Evolutionary conservation across 2,888 invertebrate species (phyloP), one percentile per base, ranked within the genome.

Genomic region (Oegoconia quadripuncta): DNA sequence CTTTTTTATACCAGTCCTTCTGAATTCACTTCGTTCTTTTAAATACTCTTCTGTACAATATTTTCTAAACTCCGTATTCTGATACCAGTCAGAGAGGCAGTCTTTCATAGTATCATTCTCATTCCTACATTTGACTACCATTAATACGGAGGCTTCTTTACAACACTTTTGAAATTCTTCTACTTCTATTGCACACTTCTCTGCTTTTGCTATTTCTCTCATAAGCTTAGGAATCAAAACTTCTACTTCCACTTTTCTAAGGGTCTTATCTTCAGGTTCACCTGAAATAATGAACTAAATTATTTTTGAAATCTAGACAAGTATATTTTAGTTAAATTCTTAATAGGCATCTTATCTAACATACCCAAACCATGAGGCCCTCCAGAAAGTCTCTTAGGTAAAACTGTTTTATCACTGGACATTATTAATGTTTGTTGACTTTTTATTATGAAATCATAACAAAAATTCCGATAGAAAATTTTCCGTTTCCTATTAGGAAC

Each of bases 191-290:
- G 66, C 44, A 74, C 98, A 98, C 73, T 96, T 95, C 59, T 94
- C 93, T 9, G 63, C 67, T 70, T 92, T 94, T 0, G 97, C 94
- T 55, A 91, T 92, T 15, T 95, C 95, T 51, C 97, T 90, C 89
- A 98, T 93, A 60, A 94, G 91, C 76, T 97, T 95, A 0, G 97
- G 95, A 67, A 99, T 94, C 50, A 97, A 70, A 12, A 98, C 92
- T 65, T 97, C 96, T 13, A 79, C 80, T 80, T 99, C 99, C 2
- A 98, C 95, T 88, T 92, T 95, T 54, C 98, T 89, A 35, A 99
- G 75, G n/a, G 87, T 84, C 61, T 68, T 89, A 72, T 98, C 97
- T 52, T 94, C 86, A 1, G 97, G 97, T 82, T 97, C 95, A 44
- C 96, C 96, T 95, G 64, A 37, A 81, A 74, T 43, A 39, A 36